These are phyloP conservation scores for Listronotus bonariensis DNA, from an alignment of 1,140 invertebrate species.

Conservation along the genomic window DNA sequence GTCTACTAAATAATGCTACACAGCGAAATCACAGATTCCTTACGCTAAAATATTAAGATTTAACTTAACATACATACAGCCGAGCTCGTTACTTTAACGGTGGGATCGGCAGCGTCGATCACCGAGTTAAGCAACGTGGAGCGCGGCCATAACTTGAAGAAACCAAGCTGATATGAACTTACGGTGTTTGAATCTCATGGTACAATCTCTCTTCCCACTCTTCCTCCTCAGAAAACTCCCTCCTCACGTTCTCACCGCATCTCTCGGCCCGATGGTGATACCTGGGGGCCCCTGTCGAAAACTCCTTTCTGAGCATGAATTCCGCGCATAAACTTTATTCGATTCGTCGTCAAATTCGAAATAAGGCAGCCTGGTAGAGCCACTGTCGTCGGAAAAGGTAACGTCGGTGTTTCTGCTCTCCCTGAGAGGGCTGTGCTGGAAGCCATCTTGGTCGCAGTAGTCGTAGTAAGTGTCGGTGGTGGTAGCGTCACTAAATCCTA, in stretches of 20 bases:
- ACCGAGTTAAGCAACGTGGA: too few species aligned
- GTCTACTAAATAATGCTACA: too few species aligned
- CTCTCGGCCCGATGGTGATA: conserved; percentile 5
- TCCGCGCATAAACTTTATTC: conserved; percentile 37
- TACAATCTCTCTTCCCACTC: conserved; percentile 40
- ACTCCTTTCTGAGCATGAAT: conserved; percentile 39
- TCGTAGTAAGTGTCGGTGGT: conserved; percentile 42
- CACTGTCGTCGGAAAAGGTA: conserved; percentile 47
- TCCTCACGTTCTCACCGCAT: conserved; percentile 11
- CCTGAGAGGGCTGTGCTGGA: conserved; percentile 31
- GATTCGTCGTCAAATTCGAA: conserved; percentile 49
- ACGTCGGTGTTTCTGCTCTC: conserved; percentile 39
- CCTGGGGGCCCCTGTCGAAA: conserved; percentile 1
- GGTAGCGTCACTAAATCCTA: conserved; percentile 44
- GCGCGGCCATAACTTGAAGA: too few species aligned
- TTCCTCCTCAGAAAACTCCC: conserved; percentile 43
- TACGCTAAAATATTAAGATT: too few species aligned
- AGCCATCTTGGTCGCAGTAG: conserved; percentile 37
- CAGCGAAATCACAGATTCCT: too few species aligned
- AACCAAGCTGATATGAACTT: too few species aligned
- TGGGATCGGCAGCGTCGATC: too few species aligned
- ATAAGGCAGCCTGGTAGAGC: conserved; percentile 46
- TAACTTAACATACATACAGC: too few species aligned
- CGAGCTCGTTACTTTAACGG: too few species aligned
- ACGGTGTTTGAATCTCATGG: conserved; percentile 45